Evolutionary conservation across 2,797 vertebrate genomes (phyloP), one percentile per base, ranked within the genome.

Genomic region (Rhabdophis nuchalis): DNA sequence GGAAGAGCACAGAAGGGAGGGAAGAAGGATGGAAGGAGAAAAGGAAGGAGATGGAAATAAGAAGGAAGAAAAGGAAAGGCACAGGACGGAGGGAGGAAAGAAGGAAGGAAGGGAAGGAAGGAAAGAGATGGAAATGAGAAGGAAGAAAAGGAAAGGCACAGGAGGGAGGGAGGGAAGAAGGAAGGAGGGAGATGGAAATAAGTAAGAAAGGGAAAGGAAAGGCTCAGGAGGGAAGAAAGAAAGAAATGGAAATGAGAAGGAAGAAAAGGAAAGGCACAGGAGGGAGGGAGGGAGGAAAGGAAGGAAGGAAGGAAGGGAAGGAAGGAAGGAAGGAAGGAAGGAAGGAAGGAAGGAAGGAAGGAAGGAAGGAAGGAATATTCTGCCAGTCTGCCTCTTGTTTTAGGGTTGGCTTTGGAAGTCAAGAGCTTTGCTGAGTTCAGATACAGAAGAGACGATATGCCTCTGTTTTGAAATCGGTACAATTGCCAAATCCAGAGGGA

Each of bases 151-250:
- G 6, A 57, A 57, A 58, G 1, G 57, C 5, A 58, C 0, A 32
- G 11, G 27, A 4, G 2, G 4, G 61, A 14, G 29, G 64, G 2
- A 27, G n/a, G n/a, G n/a, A n/a, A n/a, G n/a, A n/a, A 5, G 4
- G 4, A 12, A n/a, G 27, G 27, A 61, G 12, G 1, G 60, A 4
- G 3, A 11, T 2, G 8, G 4, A n/a, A 13, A 9, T 1, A 2
- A 56, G 16, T 29, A 64, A 11, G 25, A 61, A 61, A 5, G 11
- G 27, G 13, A 1, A 2, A 27, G 13, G 10, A 8, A 11, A 29
- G 3, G 60, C n/a, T n/a, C n/a, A n/a, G n/a, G 4, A 27, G 60
- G 9, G 14, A 4, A 4, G 0, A 54, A 4, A 10, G 9, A 60
- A 60, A 10, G 10, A 12, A 13, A 29, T 1, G 23, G 3, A 29